Conservation (phyloP, 1,140 invertebrate genomes). For the Eupristina koningsbergeri region DNA sequence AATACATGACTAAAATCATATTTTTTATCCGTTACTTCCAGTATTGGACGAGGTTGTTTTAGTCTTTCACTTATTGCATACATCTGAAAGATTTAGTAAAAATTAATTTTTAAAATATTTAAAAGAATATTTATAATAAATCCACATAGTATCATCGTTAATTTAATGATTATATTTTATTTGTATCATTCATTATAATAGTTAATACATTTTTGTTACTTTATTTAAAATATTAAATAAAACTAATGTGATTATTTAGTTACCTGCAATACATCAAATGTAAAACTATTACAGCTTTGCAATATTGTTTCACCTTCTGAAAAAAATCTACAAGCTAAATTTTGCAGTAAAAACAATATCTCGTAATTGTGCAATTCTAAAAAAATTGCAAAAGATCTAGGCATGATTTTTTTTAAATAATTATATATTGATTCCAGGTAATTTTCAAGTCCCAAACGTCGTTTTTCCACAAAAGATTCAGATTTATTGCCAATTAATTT, state of each 20-base stretch:
- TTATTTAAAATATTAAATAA: background rate
- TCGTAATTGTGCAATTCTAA: constrained; percentile 88
- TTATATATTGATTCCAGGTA: constrained; percentile 86
- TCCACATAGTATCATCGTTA: background rate
- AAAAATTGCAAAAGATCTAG: constrained; percentile 83
- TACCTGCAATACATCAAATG: constrained; percentile 84
- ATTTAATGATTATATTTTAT: background rate
- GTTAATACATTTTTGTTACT: background rate
- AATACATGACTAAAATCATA: constrained; percentile 92
- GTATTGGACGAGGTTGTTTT: constrained; percentile 86
- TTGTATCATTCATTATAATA: background rate
- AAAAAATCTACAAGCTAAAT: constrained; percentile 82
- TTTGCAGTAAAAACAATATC: constrained; percentile 85
- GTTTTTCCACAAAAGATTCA: constrained; percentile 88
- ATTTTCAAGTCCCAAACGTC: constrained; percentile 83
- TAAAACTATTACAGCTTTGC: constrained; percentile 76
- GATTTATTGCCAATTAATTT: constrained; percentile 87
- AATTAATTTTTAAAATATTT: background rate
- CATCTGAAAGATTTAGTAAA: constrained; percentile 77
- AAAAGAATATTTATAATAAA: background rate
- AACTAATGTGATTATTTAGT: constrained; percentile 3
- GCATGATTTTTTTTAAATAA: constrained; percentile 83
- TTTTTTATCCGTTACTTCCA: constrained; percentile 79
- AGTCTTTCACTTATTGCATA: constrained; percentile 90
- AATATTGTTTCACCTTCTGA: constrained; percentile 80